Evolutionary conservation across 2,888 invertebrate genomes (phyloP).

Genomic region (Eupithecia vulgata): DNA sequence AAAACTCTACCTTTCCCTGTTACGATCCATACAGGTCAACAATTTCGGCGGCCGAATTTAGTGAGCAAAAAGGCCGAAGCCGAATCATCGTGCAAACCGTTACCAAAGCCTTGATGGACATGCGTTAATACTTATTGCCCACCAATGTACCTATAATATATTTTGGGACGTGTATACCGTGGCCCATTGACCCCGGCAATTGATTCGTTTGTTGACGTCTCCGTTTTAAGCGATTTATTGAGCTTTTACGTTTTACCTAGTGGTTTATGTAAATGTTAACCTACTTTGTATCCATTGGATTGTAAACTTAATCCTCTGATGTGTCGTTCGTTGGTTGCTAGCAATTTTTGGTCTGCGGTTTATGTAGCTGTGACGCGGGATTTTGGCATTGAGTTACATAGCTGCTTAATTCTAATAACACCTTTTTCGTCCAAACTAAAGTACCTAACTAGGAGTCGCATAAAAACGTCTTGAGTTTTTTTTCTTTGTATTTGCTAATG

Average conservation of each 20-base stretch:
- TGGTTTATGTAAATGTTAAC: slow-evolving; percentile 20
- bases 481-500: no score
- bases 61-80: slow-evolving; percentile 1
- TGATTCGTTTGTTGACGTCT: slow-evolving; percentile 45
- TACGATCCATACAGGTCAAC: no score
- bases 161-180: slow-evolving; percentile 30
- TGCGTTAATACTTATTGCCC: slow-evolving; percentile 40
- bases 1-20: neutral
- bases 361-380: neutral
- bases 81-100: slow-evolving; percentile 33
- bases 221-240: slow-evolving; percentile 43
- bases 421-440: neutral
- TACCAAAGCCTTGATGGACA: slow-evolving; percentile 47
- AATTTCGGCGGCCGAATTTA: neutral
- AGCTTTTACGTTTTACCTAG: slow-evolving; percentile 29
- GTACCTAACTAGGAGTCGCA: no score
- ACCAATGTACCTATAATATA: slow-evolving; percentile 5
- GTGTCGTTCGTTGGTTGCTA: neutral
- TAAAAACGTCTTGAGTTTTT: no score
- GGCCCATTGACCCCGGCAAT: slow-evolving; percentile 54
- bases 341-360: neutral
- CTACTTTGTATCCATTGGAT: slow-evolving; percentile 10
- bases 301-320: slow-evolving; percentile 1
- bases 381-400: neutral
- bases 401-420: neutral